phyloP scores from a whole-genome alignment of 1,140 invertebrate genomes.

The Musca vetustissima region DNA sequence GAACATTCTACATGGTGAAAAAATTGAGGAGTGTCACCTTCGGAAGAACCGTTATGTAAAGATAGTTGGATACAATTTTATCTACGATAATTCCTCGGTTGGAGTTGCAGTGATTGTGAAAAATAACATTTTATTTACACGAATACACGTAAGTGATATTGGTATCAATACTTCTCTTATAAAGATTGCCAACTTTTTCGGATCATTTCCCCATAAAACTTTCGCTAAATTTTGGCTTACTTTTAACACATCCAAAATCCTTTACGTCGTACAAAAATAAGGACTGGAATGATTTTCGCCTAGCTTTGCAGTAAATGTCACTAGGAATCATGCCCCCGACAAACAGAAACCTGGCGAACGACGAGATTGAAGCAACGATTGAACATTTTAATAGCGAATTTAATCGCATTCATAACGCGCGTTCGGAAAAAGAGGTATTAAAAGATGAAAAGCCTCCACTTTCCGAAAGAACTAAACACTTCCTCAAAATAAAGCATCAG shows the following conservation, averaged over 20 bases:
- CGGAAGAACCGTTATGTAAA: not conserved
- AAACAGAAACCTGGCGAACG: not conserved
- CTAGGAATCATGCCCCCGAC: not conserved
- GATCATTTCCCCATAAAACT: not conserved
- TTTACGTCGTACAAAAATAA: not conserved
- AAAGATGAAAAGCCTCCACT: not conserved
- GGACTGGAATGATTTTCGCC: not conserved
- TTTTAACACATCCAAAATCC: not conserved
- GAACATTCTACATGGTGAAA: too few relatives aligned
- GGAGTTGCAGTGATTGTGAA: not conserved
- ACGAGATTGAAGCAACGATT: not conserved
- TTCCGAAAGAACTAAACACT: not conserved
- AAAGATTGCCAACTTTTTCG: not conserved
- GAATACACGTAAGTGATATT: not conserved
- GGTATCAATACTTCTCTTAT: not conserved
- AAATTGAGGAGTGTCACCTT: too few relatives aligned
- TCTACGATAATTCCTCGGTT: slow-evolving; percentile 1
- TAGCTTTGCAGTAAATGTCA: not conserved
- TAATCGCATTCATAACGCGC: not conserved
- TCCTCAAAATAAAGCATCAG: not conserved
- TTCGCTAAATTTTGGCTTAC: not conserved
- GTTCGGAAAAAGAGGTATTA: not conserved
- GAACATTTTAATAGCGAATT: not conserved
- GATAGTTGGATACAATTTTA: not conserved
- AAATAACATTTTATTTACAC: not conserved